Evolutionary conservation across 2,888 invertebrate genomes (phyloP), one percentile per base, ranked within the genome.

Genomic region (Hypercompe scribonia): DNA sequence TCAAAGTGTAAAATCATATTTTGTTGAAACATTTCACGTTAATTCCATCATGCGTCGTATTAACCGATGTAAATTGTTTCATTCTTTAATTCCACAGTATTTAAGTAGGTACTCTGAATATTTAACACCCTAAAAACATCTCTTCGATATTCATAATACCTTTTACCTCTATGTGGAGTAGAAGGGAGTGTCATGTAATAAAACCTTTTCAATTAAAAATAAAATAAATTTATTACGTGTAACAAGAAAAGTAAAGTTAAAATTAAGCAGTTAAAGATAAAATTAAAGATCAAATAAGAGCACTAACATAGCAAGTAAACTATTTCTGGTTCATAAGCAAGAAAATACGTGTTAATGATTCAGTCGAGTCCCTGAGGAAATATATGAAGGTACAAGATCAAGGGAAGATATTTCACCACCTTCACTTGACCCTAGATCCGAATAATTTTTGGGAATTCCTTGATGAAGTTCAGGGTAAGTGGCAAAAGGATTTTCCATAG

Each of bases 401-500:
- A n/a, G 21, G 11, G 46, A 33, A 42, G 72, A 72, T 34, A 71
- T 39, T 66, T 66, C 66, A 31, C 34, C 21, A 18, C 34, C 21
- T 58, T 71, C 66, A 28, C 28, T 13, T 28, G 61, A 67, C n/a
- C 18, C 69, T 61, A 31, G 39, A 36, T 69, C 11, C 8, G 70
- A 86, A 70, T 84, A 74, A 36, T 72, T 69, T 65, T 74, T 69
- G 24, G 69, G 80, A 13, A 36, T 63, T 72, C 46, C 73, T 42
- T 76, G 79, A 78, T 89, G 90, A 82, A 92, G 92, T 77, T 87
- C 87, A 7, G 94, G 93, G 82, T 96, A 96, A 65, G 88, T 86
- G 46, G 94, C 87, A 81, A 96, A 96, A 0, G 97, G 97, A 92
- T 97, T 97, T 33, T 96, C 90, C 79, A 91, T 93, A 18, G 92